Conservation (phyloP, 1,140 invertebrate genomes). For the Trialeurodes vaporariorum region DNA sequence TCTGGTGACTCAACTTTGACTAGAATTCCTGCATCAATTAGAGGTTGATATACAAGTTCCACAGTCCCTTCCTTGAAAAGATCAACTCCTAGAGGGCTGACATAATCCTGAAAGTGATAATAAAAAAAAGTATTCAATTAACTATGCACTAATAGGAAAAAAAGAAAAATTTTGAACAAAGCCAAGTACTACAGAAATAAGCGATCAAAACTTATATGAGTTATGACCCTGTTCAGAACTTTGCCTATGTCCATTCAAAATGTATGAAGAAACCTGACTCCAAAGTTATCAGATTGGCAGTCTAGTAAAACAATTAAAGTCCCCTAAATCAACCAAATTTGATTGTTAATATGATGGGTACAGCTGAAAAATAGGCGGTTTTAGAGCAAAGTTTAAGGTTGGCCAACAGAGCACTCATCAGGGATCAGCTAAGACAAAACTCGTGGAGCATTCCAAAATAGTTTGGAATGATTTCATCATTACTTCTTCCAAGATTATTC, state of each 20-base stretch:
- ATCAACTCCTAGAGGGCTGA: not conserved
- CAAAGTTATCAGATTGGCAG: not conserved
- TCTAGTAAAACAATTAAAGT: too few species aligned
- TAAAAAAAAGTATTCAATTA: too few species aligned
- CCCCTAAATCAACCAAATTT: too few species aligned
- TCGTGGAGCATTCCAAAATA: too few species aligned
- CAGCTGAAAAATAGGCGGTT: too few species aligned
- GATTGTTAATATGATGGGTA: too few species aligned
- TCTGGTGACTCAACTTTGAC: not conserved
- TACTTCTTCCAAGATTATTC: too few species aligned
- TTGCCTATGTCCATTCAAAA: not conserved
- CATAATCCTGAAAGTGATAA: not conserved
- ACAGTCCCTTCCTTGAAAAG: not conserved
- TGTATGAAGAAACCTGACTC: not conserved
- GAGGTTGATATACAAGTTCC: not conserved
- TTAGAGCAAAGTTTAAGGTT: too few species aligned
- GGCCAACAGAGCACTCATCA: too few species aligned
- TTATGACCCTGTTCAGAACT: not conserved
- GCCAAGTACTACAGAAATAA: not conserved
- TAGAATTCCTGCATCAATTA: not conserved
- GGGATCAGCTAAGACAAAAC: too few species aligned
- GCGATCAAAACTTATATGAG: not conserved
- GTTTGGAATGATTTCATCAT: too few species aligned
- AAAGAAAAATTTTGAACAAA: not conserved
- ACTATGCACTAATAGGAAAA: too few species aligned